These are phyloP conservation scores for Ammodytes dubius DNA, from an alignment of 2,113 vertebrate genomes.

Conservation along the genomic window DNA sequence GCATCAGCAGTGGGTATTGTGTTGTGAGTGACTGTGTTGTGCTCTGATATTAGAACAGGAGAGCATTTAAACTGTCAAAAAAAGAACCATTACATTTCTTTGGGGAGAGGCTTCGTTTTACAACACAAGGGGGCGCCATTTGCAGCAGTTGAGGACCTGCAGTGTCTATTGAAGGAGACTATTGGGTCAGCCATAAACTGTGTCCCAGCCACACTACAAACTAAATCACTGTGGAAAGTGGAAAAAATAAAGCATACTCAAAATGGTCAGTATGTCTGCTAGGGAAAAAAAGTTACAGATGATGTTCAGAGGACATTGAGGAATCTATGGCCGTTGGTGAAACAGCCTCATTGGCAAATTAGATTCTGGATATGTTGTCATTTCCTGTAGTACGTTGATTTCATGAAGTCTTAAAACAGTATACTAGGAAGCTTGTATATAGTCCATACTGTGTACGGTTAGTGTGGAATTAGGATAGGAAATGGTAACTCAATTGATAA, in stretches of 20 bases:
- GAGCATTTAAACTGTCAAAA: neutral
- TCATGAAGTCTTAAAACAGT: neutral
- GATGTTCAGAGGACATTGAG: too few relatives aligned
- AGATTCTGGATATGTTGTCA: neutral
- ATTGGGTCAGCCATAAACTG: neutral
- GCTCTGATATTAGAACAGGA: neutral
- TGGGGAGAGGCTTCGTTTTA: neutral
- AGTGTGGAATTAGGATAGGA: neutral
- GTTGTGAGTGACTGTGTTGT: neutral
- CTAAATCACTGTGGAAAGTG: neutral
- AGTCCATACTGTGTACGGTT: neutral
- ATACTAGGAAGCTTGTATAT: neutral
- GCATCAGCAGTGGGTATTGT: constrained; percentile 6
- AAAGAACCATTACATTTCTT: neutral
- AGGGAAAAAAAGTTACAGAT: neutral
- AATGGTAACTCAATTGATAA: neutral
- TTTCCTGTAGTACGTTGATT: neutral
- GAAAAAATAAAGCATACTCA: too few relatives aligned
- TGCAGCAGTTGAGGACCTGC: constrained; percentile 7
- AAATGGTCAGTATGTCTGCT: neutral
- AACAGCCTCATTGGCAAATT: neutral
- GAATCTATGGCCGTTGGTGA: neutral
- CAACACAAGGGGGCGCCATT: constrained; percentile 65
- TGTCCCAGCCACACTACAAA: neutral
- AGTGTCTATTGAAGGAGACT: neutral